phyloP scores from a whole-genome alignment of 2,113 vertebrate species.

The Melospiza georgiana region DNA sequence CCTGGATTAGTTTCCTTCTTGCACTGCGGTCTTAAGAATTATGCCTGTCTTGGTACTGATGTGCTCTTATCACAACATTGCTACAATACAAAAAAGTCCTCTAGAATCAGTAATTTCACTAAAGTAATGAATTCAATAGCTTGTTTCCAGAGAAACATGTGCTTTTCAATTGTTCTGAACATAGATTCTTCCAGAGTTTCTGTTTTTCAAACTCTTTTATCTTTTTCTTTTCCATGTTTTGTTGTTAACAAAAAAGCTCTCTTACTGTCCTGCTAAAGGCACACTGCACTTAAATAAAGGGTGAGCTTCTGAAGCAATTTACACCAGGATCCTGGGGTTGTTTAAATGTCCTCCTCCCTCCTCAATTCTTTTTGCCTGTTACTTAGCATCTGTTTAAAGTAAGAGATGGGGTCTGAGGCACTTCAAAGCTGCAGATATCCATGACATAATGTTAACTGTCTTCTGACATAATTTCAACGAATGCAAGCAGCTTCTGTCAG shows the following conservation, averaged over 20 bases:
- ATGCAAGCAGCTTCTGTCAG: background rate
- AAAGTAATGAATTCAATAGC: background rate
- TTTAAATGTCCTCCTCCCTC: background rate
- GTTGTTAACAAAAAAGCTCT: background rate
- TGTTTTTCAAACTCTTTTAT: background rate
- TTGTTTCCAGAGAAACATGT: background rate
- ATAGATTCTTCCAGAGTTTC: background rate
- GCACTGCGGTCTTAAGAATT: background rate
- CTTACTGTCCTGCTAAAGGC: background rate
- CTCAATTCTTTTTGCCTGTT: background rate
- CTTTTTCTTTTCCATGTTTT: background rate
- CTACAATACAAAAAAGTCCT: background rate
- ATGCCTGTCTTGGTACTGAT: background rate
- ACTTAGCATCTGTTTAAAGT: background rate
- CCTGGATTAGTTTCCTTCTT: background rate
- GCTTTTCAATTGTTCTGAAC: background rate
- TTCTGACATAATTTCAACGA: background rate
- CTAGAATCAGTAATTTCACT: background rate
- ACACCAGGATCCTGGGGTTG: background rate
- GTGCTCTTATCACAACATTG: background rate
- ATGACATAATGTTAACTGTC: background rate
- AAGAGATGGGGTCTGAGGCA: background rate
- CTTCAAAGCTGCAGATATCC: background rate
- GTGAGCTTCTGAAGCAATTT: background rate
- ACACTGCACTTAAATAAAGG: background rate